These are phyloP conservation scores for Cryptocephalus primarius DNA, from an alignment of 2,888 invertebrate genomes.

Conservation along the genomic window DNA sequence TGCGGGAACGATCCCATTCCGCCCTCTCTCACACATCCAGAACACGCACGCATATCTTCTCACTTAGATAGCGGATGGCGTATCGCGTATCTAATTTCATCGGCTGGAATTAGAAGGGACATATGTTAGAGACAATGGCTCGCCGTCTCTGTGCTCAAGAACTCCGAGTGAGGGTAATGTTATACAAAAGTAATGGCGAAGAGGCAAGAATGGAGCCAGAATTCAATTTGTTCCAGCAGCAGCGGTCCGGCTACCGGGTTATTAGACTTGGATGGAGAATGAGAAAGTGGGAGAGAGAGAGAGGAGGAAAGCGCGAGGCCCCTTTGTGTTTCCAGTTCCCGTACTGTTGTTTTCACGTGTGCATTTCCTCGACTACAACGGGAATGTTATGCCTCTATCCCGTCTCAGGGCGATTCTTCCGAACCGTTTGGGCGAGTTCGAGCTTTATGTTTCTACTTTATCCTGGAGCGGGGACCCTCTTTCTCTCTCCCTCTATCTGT, in stretches of 20 bases:
- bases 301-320: not conserved
- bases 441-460: no score
- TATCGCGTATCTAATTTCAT: conserved; percentile 5
- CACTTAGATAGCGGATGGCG: no score
- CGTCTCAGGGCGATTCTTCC: no score
- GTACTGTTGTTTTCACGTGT: no score
- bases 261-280: conserved; percentile 7
- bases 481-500: no score
- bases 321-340: not conserved
- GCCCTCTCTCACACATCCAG: no score
- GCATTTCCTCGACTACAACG: no score
- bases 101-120: conserved; percentile 4
- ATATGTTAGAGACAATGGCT: conserved; percentile 6
- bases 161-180: conserved; percentile 7
- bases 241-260: conserved; percentile 9
- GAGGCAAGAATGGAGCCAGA: conserved; percentile 9
- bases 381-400: no score
- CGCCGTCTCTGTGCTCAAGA: conserved; percentile 1
- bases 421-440: no score
- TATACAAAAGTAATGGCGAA: conserved; percentile 13
- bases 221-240: conserved; percentile 16
- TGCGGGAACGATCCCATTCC: no score
- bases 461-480: no score
- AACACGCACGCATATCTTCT: no score
- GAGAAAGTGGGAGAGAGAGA: conserved; percentile 2